These are phyloP conservation scores for Silurus asotus DNA, from an alignment of 2,113 vertebrate species.

Conservation along the genomic window DNA sequence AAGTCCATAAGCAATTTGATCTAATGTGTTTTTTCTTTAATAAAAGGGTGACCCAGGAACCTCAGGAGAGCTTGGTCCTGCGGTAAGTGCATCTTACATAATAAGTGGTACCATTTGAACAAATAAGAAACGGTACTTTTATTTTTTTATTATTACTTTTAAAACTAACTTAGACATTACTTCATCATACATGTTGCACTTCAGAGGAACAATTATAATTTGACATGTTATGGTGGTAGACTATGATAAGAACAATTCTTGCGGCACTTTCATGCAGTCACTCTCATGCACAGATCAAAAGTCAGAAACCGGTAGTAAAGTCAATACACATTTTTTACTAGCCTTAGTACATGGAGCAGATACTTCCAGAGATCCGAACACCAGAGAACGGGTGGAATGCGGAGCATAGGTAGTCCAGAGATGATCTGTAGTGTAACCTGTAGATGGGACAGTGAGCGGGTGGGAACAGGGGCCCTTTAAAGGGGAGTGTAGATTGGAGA, in stretches of 20 bases:
- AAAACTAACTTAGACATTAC: background rate
- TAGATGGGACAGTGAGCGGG: no score
- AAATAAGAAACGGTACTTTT: background rate
- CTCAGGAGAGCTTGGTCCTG: conserved; percentile 82
- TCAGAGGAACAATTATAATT: background rate
- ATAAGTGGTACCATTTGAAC: background rate
- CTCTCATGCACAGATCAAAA: no score
- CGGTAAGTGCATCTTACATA: conserved; percentile 70
- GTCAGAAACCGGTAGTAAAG: no score
- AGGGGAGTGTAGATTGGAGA: no score
- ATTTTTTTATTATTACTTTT: background rate
- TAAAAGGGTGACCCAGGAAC: conserved; percentile 88
- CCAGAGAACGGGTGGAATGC: no score
- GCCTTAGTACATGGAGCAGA: no score
- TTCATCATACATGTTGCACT: background rate
- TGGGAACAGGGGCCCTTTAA: no score
- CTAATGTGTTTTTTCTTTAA: conserved; percentile 30
- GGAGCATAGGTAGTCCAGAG: no score
- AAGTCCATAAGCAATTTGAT: background rate
- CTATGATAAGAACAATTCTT: background rate
- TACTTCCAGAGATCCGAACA: no score
- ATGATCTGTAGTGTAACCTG: no score
- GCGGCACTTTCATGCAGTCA: no score
- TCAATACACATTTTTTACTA: no score
- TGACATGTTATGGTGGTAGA: background rate